Base-by-base conservation (phyloP, 1,140 invertebrate species). In the Atta colombica region DNA sequence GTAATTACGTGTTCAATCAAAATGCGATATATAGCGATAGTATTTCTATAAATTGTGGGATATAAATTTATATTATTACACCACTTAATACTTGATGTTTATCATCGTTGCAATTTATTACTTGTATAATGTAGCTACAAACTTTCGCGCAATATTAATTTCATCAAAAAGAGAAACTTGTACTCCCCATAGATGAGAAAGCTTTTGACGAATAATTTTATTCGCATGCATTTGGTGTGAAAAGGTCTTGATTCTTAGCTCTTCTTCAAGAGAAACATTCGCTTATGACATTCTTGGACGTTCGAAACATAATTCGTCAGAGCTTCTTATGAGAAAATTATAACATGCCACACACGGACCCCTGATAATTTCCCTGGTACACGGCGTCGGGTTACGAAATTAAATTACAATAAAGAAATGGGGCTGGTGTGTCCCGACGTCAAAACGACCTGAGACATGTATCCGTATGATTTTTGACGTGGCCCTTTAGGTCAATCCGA, bases 371-470 rank as follows among this genome's bases (percentile, higher is more conserved):
- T 85, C 77, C 78, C 60, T 28, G 69, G 86, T 55, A 77, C 68
- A 84, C 65, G 86, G 87, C 92, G 88, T 94, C 92, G 86, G 77
- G 80, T 95, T 94, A 93, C 93, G 72, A 94, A 94, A 94, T 93
- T 92, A 94, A 94, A 94, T 95, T 92, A 94, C 93, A 94, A 95
- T 94, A 90, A 87, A 66, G 39, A 51, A 21, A 58, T 69, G 21
- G 72, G 53, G 60, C 58, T 28, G 28, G 16, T 45, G 51, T 78
- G 60, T 31, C 89, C 87, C 80, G 77, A 72, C 81, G 84, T 66
- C 21, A 66, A 49, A 66, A 85, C 74, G 74, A 21, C 0, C 61
- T 49, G 49, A 51, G 49, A 88, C 66, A 45, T 21, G 69, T 77
- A 77, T 71, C 75, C 74, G 35, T 77, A 58, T 51, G 74, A 82